phyloP scores from a whole-genome alignment of 2,797 vertebrate genomes.

The Astyanax mexicanus region DNA sequence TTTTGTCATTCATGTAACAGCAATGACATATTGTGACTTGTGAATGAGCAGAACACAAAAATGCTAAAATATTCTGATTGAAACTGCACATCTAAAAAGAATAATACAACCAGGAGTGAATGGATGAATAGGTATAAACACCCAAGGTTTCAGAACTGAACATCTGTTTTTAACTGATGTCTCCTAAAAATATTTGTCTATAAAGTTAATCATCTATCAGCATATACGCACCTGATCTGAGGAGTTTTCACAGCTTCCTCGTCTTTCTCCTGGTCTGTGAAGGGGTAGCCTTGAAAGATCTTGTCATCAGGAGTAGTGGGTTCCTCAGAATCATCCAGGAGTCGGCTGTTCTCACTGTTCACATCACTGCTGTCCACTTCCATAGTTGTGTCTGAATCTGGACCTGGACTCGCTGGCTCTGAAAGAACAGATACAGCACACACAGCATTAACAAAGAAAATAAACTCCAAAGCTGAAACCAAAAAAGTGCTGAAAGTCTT shows the following conservation, averaged over 20 bases:
- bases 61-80: no score
- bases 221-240: slow-evolving; percentile 83
- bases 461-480: neutral
- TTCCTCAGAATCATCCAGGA: slow-evolving; percentile 91
- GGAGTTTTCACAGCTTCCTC: slow-evolving; percentile 90
- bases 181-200: neutral
- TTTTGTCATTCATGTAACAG: no score
- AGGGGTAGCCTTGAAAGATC: slow-evolving; percentile 92
- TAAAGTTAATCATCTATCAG: neutral
- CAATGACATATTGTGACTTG: no score
- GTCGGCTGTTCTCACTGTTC: slow-evolving; percentile 83
- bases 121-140: no score
- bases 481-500: neutral
- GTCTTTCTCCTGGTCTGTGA: slow-evolving; percentile 91
- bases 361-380: slow-evolving; percentile 92
- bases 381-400: slow-evolving; percentile 93
- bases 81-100: no score
- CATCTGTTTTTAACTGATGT: no score
- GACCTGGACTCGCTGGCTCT: slow-evolving; percentile 92
- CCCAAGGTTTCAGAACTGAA: neutral
- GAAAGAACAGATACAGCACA: slow-evolving; percentile 6
- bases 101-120: no score
- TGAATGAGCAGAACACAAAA: no score
- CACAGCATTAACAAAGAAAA: neutral
- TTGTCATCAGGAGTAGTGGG: slow-evolving; percentile 93